Conservation (phyloP, 2,113 vertebrate genomes). For the Corvus moneduloides region DNA sequence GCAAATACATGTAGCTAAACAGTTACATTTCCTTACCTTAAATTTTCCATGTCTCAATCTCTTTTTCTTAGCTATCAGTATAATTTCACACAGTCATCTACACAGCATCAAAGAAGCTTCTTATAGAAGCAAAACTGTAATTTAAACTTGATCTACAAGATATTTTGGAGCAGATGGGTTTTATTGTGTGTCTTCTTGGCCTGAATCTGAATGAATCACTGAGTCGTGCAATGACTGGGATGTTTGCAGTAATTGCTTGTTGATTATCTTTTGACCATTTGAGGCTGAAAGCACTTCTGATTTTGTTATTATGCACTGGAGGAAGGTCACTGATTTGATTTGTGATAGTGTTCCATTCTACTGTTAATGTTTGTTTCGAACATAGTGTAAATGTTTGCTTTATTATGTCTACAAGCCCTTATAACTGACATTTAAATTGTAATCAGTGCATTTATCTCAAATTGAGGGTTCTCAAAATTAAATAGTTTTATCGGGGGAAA, state of each 20-base stretch:
- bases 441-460: constrained; percentile 33
- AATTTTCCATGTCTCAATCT: constrained; percentile 26
- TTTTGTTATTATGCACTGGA: constrained; percentile 32
- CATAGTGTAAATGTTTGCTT: background rate
- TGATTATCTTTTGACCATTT: constrained; percentile 54
- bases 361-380: background rate
- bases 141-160: constrained; percentile 24
- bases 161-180: constrained; percentile 30
- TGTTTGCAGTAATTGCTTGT: constrained; percentile 43
- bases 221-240: background rate
- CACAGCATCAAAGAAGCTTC: background rate
- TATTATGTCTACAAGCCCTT: background rate
- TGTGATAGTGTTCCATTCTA: constrained; percentile 1
- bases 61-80: background rate
- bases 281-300: constrained; percentile 47
- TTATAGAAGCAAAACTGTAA: background rate
- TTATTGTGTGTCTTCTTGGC: constrained; percentile 18
- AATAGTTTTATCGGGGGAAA: background rate
- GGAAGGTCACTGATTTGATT: constrained; percentile 57
- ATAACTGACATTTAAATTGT: constrained; percentile 28
- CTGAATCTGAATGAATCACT: constrained; percentile 34
- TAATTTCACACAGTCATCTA: background rate
- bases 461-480: background rate
- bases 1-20: constrained; percentile 1
- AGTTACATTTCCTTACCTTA: constrained; percentile 54